Conservation (phyloP, 2,888 invertebrate species). For the Lithophane leautieri region DNA sequence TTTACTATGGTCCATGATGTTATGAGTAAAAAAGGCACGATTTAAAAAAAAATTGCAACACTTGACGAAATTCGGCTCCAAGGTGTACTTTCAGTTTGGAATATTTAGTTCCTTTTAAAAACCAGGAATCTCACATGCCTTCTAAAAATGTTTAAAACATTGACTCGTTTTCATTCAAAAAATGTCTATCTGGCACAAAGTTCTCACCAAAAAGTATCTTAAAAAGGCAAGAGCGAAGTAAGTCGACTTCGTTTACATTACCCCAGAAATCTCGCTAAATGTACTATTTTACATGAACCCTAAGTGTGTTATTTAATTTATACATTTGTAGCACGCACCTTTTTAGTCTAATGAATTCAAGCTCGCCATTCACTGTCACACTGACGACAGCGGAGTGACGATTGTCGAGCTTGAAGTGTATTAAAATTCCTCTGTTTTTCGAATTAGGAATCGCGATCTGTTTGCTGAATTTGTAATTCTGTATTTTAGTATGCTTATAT, state of each 20-base stretch:
- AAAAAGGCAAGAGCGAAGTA: slow-evolving; percentile 4
- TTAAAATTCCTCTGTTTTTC: slow-evolving; percentile 45
- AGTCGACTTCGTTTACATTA: background rate
- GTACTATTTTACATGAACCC: slow-evolving; percentile 25
- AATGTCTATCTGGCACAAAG: background rate
- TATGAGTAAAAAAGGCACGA: too few species aligned
- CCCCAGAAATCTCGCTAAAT: slow-evolving; percentile 9
- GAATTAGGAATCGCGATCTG: slow-evolving; percentile 21
- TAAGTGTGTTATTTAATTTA: slow-evolving; percentile 53
- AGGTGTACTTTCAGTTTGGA: background rate
- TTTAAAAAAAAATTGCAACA: background rate
- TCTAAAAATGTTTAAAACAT: background rate
- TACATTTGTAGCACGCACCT: slow-evolving; percentile 37
- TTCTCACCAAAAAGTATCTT: background rate
- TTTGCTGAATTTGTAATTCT: background rate
- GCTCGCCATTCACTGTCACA: slow-evolving; percentile 37
- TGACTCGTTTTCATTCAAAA: background rate
- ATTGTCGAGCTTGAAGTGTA: slow-evolving; percentile 18
- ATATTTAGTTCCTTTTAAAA: background rate
- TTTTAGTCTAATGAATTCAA: slow-evolving; percentile 53
- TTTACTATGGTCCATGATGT: too few species aligned
- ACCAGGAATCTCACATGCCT: background rate
- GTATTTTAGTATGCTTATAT: background rate
- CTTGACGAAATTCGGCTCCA: background rate
- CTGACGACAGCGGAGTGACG: slow-evolving; percentile 20